phyloP scores from a whole-genome alignment of 2,797 vertebrate genomes.

The Xiphophorus birchmanni region DNA sequence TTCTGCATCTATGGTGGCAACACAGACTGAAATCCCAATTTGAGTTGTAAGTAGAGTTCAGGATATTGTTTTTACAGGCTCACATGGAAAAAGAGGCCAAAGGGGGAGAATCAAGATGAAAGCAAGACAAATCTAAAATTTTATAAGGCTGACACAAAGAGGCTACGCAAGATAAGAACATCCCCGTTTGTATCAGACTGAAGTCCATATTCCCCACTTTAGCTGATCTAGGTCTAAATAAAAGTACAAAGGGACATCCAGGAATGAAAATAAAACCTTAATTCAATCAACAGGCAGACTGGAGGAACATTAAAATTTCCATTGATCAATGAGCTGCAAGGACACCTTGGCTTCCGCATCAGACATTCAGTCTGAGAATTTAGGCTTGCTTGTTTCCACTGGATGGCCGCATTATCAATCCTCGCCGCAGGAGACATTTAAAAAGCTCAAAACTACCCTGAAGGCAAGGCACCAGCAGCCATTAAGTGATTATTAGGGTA shows the following conservation, averaged over 20 bases:
- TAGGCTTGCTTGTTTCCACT: slow-evolving; percentile 33
- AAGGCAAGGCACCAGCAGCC: slow-evolving; percentile 48
- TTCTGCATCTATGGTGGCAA: slow-evolving; percentile 9
- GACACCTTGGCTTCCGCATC: slow-evolving; percentile 33
- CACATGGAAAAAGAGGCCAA: slow-evolving; percentile 10
- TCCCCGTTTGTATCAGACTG: slow-evolving; percentile 7
- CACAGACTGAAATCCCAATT: slow-evolving; percentile 2
- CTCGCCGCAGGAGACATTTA: slow-evolving; percentile 48
- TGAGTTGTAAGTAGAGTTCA: slow-evolving; percentile 19
- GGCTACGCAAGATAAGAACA: slow-evolving; percentile 26
- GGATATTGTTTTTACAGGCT: slow-evolving; percentile 30
- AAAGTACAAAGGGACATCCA: background rate
- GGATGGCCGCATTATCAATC: slow-evolving; percentile 53
- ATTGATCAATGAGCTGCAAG: slow-evolving; percentile 25
- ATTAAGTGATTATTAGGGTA: slow-evolving; percentile 60
- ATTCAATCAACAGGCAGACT: slow-evolving; percentile 2
- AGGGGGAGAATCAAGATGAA: slow-evolving; percentile 9
- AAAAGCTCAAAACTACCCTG: slow-evolving; percentile 49
- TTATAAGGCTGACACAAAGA: slow-evolving; percentile 1
- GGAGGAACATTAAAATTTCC: slow-evolving; percentile 11
- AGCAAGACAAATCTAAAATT: slow-evolving; percentile 21
- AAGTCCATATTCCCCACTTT: slow-evolving; percentile 7
- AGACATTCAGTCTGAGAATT: slow-evolving; percentile 50
- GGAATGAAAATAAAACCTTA: background rate
- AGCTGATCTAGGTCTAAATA: slow-evolving; percentile 2